phyloP scores from a whole-genome alignment of 2,797 vertebrate species.

The Momotus momota region DNA sequence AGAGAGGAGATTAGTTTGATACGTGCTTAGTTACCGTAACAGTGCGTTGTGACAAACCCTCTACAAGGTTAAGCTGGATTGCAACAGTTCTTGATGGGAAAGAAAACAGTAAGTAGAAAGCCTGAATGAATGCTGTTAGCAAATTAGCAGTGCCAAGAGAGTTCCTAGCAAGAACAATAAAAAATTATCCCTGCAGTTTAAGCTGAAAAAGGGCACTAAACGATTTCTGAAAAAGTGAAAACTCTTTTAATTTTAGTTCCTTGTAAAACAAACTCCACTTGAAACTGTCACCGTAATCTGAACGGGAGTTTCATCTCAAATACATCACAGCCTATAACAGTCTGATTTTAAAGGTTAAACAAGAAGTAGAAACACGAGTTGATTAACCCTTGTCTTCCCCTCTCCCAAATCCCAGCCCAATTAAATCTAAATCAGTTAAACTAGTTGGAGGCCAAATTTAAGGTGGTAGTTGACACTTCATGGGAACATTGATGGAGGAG shows the following conservation, averaged over 20 bases:
- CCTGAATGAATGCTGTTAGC: background rate
- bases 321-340: conserved; percentile 54
- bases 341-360: conserved; percentile 75
- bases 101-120: conserved; percentile 19
- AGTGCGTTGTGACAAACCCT: background rate
- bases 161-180: conserved; percentile 48
- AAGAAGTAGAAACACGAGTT: conserved; percentile 42
- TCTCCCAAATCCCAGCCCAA: background rate
- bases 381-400: conserved; percentile 55
- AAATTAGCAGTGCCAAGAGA: conserved; percentile 47
- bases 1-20: background rate
- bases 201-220: conserved; percentile 37
- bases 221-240: conserved; percentile 21
- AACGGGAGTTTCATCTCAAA: conserved; percentile 70
- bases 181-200: conserved; percentile 60
- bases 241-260: conserved; percentile 69
- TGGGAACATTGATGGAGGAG: background rate
- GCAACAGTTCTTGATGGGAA: conserved; percentile 35
- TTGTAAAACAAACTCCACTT: conserved; percentile 64
- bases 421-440: background rate
- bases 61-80: conserved; percentile 18
- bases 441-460: background rate
- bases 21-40: background rate
- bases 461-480: background rate
- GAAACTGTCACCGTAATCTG: conserved; percentile 25